A percentile compares a stretch with the other conserved stretches of the same genome.
Conservation (phyloP, 2,113 vertebrate genomes). For the Geococcyx californianus region DNA sequence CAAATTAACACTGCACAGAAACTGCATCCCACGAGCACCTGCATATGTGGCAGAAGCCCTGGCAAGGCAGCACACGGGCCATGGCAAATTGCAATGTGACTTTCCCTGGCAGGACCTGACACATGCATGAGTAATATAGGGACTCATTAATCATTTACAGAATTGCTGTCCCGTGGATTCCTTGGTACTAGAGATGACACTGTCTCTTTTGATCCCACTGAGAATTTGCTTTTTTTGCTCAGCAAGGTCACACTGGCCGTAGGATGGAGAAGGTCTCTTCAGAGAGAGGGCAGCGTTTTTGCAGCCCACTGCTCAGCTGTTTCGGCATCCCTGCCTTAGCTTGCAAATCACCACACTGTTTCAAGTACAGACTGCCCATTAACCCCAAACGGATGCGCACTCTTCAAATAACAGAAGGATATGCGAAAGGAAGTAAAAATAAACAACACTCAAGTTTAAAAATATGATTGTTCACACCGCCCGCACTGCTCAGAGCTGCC, state of each 20-base stretch:
- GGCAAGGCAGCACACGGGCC: neutral
- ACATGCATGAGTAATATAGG: constrained; percentile 23
- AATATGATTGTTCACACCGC: no score
- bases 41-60: neutral
- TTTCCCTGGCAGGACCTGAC: neutral
- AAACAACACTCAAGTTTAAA: neutral
- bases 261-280: neutral
- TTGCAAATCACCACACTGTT: neutral
- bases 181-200: neutral
- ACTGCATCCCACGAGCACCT: neutral
- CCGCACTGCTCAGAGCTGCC: no score
- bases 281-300: neutral
- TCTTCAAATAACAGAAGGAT: neutral
- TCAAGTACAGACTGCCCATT: rapidly evolving
- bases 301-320: neutral
- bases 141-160: constrained; percentile 51
- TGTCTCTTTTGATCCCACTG: neutral
- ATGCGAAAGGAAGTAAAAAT: rapidly evolving
- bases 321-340: neutral
- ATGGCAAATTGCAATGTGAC: neutral
- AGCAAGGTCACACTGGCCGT: neutral
- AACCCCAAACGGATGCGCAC: rapidly evolving
- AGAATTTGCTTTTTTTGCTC: neutral
- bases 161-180: neutral
- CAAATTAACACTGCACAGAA: neutral